Conservation (phyloP, 1,140 invertebrate species). For the Sitophilus oryzae region DNA sequence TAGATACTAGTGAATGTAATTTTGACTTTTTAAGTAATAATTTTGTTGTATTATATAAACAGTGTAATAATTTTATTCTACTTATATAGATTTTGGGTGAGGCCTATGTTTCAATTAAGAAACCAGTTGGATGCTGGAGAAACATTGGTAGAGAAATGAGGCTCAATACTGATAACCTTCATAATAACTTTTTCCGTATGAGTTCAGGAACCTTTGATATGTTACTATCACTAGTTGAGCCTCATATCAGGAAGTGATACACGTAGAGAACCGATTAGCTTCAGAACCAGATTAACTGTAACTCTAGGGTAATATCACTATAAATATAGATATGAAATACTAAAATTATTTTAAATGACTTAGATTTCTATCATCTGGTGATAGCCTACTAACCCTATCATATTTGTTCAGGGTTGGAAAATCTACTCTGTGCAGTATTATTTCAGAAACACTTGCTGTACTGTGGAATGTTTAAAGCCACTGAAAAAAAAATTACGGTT, state of each 20-base stretch:
- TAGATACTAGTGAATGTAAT: no score
- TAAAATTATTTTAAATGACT: neutral
- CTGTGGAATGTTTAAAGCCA: constrained; percentile 1
- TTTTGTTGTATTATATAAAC: no score
- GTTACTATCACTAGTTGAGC: neutral
- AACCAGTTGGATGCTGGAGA: neutral
- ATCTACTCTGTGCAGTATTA: neutral
- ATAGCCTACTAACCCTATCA: neutral
- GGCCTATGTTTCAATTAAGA: neutral
- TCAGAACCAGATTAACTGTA: neutral
- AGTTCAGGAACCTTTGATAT: neutral
- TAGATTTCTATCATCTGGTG: neutral
- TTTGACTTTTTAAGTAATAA: no score
- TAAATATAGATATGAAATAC: neutral
- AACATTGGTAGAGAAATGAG: neutral
- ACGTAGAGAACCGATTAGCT: neutral
- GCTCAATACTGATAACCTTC: neutral
- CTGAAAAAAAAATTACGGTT: constrained; percentile 7
- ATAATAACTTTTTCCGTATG: constrained; percentile 1
- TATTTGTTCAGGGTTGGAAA: constrained; percentile 2
- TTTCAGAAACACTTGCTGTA: constrained; percentile 1
- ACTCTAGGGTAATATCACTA: neutral
- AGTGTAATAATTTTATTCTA: no score
- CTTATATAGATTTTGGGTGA: no score
- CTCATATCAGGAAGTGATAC: neutral